Base-by-base conservation (phyloP, 2,888 invertebrate genomes). In the Lamellibrachia satsuma region DNA sequence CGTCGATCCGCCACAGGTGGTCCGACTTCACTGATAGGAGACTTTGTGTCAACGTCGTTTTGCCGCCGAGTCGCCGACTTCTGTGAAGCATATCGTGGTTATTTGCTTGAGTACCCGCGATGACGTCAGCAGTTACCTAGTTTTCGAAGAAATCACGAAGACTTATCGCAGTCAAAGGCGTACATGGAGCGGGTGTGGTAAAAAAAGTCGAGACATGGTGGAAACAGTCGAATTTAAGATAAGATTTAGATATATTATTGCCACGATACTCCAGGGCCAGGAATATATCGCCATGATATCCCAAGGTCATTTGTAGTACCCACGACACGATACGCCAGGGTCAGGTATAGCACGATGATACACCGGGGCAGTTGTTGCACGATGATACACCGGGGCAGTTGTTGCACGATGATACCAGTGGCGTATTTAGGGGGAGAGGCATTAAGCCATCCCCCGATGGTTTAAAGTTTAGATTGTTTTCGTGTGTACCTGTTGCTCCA, bases 91-190 rank as follows among this genome's bases (percentile, higher is more conserved):
- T 75, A n/a, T 75, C 75, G 22, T 75, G 75, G 75, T 11, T 75
- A n/a, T 75, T 75, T 75, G 75, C 6, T 75, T 75, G 75, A 22
- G n/a, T 75, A 75, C 75, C 6, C 75, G 75, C n/a, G 75, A 75
- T 75, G 75, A 75, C 75, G 75, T 75, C 75, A 75, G 22, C 75
- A 22, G 15, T 75, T 75, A 75, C 22, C 22, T 75, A 75, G 15
- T n/a, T 75, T 75, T 75, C 75, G 75, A 75, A 75, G 75, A 75
- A 75, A 75, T 75, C 75, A 15, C 75, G 75, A 15, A 75, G 75
- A 75, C 75, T 75, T 75, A 75, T 75, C 75, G 75, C 75, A 75
- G 75, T 75, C 75, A 75, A 75, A 75, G 22, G 75, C 22, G 75
- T 22, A 15, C 75, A 39, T 39, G 39, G 39, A 75, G 75, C 75